Evolutionary conservation across 1,140 invertebrate species (phyloP).

Genomic region (Batillaria attramentaria): DNA sequence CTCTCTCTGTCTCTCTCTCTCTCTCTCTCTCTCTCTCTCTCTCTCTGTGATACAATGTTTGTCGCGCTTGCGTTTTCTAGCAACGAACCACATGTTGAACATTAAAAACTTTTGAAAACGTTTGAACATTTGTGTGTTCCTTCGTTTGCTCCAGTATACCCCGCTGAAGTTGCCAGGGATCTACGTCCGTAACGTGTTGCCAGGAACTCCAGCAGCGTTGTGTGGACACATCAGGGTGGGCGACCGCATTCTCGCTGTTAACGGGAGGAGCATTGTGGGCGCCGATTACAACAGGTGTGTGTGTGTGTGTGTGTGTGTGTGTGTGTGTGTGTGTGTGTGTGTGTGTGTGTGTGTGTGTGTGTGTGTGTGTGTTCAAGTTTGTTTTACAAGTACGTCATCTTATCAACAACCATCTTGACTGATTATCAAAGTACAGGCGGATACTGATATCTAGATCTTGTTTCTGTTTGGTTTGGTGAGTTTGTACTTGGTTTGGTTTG

Average conservation of each 20-base stretch:
- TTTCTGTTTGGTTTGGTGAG: too few relatives aligned
- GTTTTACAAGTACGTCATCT: not conserved
- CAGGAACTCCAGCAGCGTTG: conserved; percentile 45
- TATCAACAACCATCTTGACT: not conserved
- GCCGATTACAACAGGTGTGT: conserved; percentile 57
- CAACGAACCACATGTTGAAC: not conserved
- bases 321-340: conserved; percentile 7
- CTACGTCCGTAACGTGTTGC: conserved; percentile 51
- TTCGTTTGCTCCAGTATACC: conserved; percentile 46
- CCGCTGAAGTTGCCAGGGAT: conserved; percentile 50
- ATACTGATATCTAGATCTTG: too few relatives aligned
- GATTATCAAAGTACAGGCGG: not conserved
- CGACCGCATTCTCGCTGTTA: conserved; percentile 55
- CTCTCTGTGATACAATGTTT: not conserved
- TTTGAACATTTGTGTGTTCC: not conserved
- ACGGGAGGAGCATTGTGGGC: conserved; percentile 51
- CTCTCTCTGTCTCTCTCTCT: conserved; percentile 15
- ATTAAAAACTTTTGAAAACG: not conserved
- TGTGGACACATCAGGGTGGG: conserved; percentile 52
- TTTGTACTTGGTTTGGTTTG: too few relatives aligned
- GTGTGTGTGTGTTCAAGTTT: not conserved
- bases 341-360: not conserved
- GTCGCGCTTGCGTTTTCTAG: not conserved
- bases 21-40: conserved; percentile 23
- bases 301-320: conserved; percentile 3